Conservation (phyloP, 2,113 vertebrate species). For the Acinonyx jubatus region DNA sequence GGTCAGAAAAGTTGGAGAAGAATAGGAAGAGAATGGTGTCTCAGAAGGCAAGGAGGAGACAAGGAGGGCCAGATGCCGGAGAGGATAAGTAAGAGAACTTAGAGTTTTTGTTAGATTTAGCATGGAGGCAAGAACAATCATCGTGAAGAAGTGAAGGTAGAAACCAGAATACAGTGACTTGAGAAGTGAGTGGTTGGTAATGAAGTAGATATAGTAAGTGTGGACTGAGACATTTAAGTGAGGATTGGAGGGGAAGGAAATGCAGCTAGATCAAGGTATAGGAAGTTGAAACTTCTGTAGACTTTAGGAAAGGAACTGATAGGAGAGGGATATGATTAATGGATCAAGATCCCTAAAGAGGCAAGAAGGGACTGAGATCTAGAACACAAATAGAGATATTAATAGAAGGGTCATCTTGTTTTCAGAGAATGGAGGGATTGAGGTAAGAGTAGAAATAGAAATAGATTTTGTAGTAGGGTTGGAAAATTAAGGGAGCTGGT, state of each 20-base stretch:
- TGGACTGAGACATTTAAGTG: not conserved
- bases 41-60: not conserved
- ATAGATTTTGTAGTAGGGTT: not conserved
- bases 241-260: not conserved
- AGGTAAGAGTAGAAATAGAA: not conserved
- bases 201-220: not conserved
- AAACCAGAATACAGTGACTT: not conserved
- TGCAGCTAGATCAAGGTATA: not conserved
- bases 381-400: not conserved
- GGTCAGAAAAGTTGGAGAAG: not conserved
- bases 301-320: not conserved
- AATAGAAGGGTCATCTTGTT: not conserved
- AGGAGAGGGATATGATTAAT: not conserved
- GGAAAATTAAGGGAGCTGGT: slow-evolving; percentile 8
- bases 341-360: not conserved
- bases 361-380: not conserved
- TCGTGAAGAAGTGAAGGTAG: not conserved
- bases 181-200: not conserved
- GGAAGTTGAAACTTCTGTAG: not conserved
- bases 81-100: not conserved
- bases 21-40: not conserved
- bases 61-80: not conserved
- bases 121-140: not conserved
- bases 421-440: not conserved
- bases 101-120: not conserved